These are phyloP conservation scores for Pseudopodoces humilis DNA, from an alignment of 2,113 vertebrate genomes.

Conservation along the genomic window DNA sequence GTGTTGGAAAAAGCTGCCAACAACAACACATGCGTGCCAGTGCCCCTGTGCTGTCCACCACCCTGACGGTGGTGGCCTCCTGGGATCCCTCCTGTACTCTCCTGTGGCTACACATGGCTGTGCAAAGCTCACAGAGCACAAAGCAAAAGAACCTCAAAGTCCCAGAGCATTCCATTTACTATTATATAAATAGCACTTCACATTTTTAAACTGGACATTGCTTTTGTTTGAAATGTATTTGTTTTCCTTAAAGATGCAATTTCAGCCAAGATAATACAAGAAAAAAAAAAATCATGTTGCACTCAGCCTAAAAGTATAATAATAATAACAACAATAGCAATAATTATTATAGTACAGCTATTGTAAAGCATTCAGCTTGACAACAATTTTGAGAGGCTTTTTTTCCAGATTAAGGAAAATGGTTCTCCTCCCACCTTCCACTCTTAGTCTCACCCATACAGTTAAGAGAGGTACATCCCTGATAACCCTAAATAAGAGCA, in stretches of 20 bases:
- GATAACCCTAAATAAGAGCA: neutral
- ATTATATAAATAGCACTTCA: neutral
- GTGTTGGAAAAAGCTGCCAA: conserved; percentile 21
- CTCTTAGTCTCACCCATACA: neutral
- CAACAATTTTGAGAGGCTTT: neutral
- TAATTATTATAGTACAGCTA: neutral
- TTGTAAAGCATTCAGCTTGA: neutral
- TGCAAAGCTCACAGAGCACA: neutral
- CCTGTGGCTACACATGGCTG: rapidly evolving
- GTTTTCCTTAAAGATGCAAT: neutral
- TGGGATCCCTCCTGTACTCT: neutral
- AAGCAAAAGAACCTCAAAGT: neutral
- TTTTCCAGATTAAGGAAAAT: neutral
- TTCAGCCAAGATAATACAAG: neutral
- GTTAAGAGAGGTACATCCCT: neutral
- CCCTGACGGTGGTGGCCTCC: neutral
- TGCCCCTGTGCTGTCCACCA: neutral
- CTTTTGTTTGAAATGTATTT: neutral
- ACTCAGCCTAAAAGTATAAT: neutral
- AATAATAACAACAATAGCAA: neutral
- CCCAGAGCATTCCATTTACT: neutral
- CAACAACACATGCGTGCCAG: rapidly evolving
- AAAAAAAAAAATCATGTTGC: neutral
- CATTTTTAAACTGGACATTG: neutral
- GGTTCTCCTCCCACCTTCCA: neutral